Base-by-base conservation (phyloP, 2,113 vertebrate genomes). In the Taurulus bubalis region DNA sequence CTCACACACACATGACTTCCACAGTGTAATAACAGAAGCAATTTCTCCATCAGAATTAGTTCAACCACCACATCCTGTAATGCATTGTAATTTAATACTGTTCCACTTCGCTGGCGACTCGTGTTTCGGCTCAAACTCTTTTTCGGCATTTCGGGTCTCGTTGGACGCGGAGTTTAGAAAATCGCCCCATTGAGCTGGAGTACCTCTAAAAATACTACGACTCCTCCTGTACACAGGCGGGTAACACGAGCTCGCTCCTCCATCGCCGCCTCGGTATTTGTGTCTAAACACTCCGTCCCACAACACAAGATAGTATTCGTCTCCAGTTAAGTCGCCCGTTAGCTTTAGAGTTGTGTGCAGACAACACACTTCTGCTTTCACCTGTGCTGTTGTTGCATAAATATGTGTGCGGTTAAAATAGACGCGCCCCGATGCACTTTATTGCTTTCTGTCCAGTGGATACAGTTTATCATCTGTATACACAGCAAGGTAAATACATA, bases 41-140 rank as follows among this genome's bases (percentile, higher is more conserved):
- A 80, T 88, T 88, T 85, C 79, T 75, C 86, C 76, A 75, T 80
- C 86, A 77, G 89, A 82, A 90, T 90, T 86, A 88, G 84, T 78
- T 88, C 86, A 90, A 75, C 82, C 86, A 88, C 65, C 84, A 77
- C 82, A 36, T 80, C 84, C 81, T 80, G 82, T 90, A 90, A 84
- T 82, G 83, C 83, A 85, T 78, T 85, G 85, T 88, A 79, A 88
- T 88, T 84, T 86, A 86, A 90, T 86, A 88, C 76, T 55, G 86
- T 85, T 87, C 75, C 83, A 82, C 73, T 75, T 80, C 47, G 68
- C 79, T 75, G 82, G 72, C 76, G 58, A 38, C 65, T 85, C 18
- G 14, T 75, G 76, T 75, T 83, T 22, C 34, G 7, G 66, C 40
- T 68, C 55, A n/a, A 30, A 42, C 64, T 45, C 47, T 51, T 56